phyloP scores from a whole-genome alignment of 2,797 vertebrate species.

The Dromococcyx pavoninus region DNA sequence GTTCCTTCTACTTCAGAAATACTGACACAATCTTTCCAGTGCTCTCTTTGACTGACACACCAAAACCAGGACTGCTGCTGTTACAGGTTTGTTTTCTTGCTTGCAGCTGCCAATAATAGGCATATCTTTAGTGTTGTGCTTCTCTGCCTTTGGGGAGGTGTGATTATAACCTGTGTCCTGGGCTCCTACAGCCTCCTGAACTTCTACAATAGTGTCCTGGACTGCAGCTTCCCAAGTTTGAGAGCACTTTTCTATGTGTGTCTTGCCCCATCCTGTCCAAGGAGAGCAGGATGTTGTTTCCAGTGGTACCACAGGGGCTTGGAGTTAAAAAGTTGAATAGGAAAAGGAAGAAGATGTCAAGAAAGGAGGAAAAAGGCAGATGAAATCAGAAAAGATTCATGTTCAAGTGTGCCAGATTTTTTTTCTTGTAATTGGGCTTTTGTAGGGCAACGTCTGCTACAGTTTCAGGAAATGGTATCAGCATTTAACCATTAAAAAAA shows the following conservation, averaged over 20 bases:
- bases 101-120: background rate
- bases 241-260: background rate
- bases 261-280: background rate
- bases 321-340: background rate
- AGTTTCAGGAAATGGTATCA: too few species aligned
- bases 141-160: background rate
- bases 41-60: accelerated
- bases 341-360: background rate
- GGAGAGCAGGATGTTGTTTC: background rate
- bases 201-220: background rate
- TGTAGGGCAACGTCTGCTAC: background rate
- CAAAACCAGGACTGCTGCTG: background rate
- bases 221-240: background rate
- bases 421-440: background rate
- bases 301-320: background rate
- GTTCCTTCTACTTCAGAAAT: background rate
- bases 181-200: background rate
- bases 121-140: background rate
- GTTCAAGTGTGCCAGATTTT: background rate
- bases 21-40: background rate
- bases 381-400: background rate
- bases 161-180: accelerated
- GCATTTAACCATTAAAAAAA: too few species aligned
- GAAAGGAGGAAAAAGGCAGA: background rate
- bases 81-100: background rate